These are phyloP conservation scores for Trichonephila inaurata DNA, from an alignment of 1,140 invertebrate genomes.

Conservation along the genomic window DNA sequence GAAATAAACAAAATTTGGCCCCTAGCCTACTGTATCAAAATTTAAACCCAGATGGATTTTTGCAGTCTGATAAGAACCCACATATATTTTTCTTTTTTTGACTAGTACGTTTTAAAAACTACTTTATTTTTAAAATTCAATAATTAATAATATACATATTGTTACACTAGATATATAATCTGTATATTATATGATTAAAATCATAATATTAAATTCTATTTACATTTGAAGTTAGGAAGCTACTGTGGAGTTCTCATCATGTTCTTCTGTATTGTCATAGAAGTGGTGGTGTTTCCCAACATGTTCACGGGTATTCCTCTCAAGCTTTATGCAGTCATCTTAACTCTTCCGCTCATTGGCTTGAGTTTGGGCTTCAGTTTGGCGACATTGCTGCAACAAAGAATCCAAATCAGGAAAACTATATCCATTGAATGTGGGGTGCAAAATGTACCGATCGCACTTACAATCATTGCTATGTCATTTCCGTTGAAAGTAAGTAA, in stretches of 20 bases:
- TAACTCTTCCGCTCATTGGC: constrained; percentile 80
- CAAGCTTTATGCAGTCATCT: constrained; percentile 79
- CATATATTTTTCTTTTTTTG: no score
- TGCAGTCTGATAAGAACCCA: no score
- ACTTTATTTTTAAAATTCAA: no score
- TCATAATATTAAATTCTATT: not conserved
- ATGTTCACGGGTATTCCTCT: constrained; percentile 80
- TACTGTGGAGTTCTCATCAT: constrained; percentile 77
- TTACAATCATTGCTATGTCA: constrained; percentile 79
- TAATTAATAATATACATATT: no score
- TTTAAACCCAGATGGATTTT: no score
- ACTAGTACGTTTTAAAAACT: no score
- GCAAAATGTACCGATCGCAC: constrained; percentile 80
- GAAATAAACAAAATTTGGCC: no score
- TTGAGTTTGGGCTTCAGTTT: constrained; percentile 80
- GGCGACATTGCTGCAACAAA: constrained; percentile 79
- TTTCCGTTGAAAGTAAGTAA: constrained; percentile 77
- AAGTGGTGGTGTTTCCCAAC: constrained; percentile 78
- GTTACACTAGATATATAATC: no score
- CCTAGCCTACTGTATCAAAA: no score
- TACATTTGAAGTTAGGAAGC: constrained; percentile 77
- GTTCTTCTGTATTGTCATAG: constrained; percentile 77
- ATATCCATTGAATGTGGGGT: constrained; percentile 82
- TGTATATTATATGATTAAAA: no score
- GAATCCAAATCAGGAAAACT: constrained; percentile 79